phyloP scores from a whole-genome alignment of 2,113 vertebrate genomes.

The Colistium nudipinnis region DNA sequence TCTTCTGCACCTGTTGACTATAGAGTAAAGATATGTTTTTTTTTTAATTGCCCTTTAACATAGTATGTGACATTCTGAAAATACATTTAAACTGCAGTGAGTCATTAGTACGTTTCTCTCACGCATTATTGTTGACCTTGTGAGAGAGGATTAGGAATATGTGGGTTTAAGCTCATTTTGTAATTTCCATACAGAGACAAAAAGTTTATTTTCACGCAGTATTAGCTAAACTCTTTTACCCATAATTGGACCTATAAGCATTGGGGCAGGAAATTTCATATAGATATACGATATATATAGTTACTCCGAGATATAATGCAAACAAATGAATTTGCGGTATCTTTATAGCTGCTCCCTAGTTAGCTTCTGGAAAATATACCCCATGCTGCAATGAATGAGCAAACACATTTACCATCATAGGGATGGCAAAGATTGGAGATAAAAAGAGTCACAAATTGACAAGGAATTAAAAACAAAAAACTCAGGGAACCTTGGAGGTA shows the following conservation, averaged over 20 bases:
- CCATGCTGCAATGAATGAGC: slow-evolving; percentile 30
- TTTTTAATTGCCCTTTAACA: neutral
- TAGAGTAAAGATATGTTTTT: neutral
- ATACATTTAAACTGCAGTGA: neutral
- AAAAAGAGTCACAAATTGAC: slow-evolving; percentile 5
- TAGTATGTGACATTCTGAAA: neutral
- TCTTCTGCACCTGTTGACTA: neutral
- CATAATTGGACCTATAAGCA: slow-evolving; percentile 49
- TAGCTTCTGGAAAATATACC: slow-evolving; percentile 50
- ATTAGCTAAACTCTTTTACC: slow-evolving; percentile 9
- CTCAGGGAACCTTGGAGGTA: slow-evolving; percentile 7
- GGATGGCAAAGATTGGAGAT: slow-evolving; percentile 35
- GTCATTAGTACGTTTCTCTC: slow-evolving; percentile 9
- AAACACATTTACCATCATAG: slow-evolving; percentile 19
- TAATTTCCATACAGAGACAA: slow-evolving; percentile 26
- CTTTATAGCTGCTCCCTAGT: slow-evolving; percentile 36
- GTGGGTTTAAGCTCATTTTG: slow-evolving; percentile 5
- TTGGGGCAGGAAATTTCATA: too few species aligned
- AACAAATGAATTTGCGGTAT: slow-evolving; percentile 40
- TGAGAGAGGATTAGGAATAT: slow-evolving; percentile 8
- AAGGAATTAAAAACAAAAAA: slow-evolving; percentile 8
- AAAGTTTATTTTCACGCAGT: slow-evolving; percentile 18
- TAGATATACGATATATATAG: slow-evolving; percentile 20
- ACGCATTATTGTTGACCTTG: slow-evolving; percentile 1
- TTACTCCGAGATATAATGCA: slow-evolving; percentile 31